A percentile compares a stretch with the other conserved stretches of the same genome.
These are phyloP conservation scores for Lysandra bellargus DNA, from an alignment of 2,888 invertebrate species.

Conservation along the genomic window DNA sequence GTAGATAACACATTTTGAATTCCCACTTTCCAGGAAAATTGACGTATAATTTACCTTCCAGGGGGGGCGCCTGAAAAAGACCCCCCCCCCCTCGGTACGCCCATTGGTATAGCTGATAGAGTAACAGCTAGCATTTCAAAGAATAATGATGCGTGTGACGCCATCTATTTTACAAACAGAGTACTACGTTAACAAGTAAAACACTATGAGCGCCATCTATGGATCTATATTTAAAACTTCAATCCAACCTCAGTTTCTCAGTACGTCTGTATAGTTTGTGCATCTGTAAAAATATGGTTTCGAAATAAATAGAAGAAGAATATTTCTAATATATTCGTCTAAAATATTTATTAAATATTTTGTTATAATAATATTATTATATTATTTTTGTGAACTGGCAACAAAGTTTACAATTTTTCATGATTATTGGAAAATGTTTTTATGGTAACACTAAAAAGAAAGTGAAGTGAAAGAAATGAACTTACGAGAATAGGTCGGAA, in stretches of 20 bases:
- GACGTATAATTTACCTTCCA: too few species aligned
- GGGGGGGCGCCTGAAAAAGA: too few species aligned
- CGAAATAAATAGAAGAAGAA: too few species aligned
- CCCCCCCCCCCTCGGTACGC: too few species aligned
- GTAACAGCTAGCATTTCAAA: too few species aligned
- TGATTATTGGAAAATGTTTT: slow-evolving; percentile 23
- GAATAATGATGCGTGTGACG: neutral
- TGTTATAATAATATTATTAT: neutral
- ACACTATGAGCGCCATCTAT: neutral
- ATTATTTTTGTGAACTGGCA: slow-evolving; percentile 10
- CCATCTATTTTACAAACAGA: neutral
- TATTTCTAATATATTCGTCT: too few species aligned
- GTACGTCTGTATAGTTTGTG: too few species aligned
- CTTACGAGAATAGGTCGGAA: slow-evolving; percentile 80
- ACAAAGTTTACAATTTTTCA: slow-evolving; percentile 15
- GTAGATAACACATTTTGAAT: too few species aligned
- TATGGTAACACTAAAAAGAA: slow-evolving; percentile 77
- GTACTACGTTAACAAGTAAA: neutral
- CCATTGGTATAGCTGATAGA: too few species aligned
- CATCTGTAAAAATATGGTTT: too few species aligned
- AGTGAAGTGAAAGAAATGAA: slow-evolving; percentile 80
- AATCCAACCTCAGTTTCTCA: neutral
- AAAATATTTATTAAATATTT: neutral
- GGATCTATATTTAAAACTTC: neutral
- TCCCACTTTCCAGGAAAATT: too few species aligned